Conservation (phyloP, 2,888 invertebrate species). For the Mimas tiliae region DNA sequence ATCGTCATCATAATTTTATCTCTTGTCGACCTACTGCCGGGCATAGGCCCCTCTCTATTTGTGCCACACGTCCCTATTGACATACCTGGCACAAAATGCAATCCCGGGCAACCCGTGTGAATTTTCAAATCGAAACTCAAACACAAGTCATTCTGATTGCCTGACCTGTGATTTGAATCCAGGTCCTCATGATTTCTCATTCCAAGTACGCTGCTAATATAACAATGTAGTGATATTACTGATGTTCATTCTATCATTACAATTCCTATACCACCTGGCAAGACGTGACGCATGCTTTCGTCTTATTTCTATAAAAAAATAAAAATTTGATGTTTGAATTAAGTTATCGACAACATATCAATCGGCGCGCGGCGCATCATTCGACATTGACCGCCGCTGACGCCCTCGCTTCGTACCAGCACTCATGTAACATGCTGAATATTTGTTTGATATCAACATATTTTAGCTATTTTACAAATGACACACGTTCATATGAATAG, state of each 20-base stretch:
- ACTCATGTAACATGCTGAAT: slow-evolving; percentile 36
- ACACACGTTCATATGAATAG: background rate
- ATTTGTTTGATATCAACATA: slow-evolving; percentile 5
- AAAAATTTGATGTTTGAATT: slow-evolving; percentile 5
- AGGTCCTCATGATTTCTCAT: too few relatives aligned
- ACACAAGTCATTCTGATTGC: too few relatives aligned
- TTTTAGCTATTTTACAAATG: background rate
- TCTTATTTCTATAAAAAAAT: background rate
- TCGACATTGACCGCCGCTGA: slow-evolving; percentile 38
- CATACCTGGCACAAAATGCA: too few relatives aligned
- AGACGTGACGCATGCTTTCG: background rate
- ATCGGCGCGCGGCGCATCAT: slow-evolving; percentile 29
- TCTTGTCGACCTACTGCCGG: too few relatives aligned
- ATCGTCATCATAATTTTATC: too few relatives aligned
- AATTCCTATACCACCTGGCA: background rate
- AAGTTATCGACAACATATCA: slow-evolving; percentile 25
- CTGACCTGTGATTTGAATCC: too few relatives aligned
- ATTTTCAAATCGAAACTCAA: too few relatives aligned
- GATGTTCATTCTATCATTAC: background rate
- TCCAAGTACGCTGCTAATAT: too few relatives aligned
- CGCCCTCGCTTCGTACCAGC: slow-evolving; percentile 9
- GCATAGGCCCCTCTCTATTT: too few relatives aligned
- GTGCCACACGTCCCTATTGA: too few relatives aligned
- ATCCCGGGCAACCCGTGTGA: too few relatives aligned
- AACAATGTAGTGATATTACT: background rate